Conservation (phyloP, 2,888 invertebrate species). For the Geophilus truncorum region DNA sequence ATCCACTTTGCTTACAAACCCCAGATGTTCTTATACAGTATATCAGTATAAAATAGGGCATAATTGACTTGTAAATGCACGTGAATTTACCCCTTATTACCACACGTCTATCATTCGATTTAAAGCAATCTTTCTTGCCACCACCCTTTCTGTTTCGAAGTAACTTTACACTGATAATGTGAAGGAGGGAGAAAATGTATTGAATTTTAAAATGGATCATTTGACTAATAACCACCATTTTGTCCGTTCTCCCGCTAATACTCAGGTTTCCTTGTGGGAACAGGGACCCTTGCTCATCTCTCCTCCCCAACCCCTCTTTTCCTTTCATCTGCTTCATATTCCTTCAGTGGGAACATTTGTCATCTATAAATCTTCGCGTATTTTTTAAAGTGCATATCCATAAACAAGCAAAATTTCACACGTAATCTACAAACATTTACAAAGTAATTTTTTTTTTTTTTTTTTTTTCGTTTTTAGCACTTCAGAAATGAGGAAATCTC, state of each 20-base stretch:
- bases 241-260: background rate
- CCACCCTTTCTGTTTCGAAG: background rate
- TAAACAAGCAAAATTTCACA: background rate
- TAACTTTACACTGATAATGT: background rate
- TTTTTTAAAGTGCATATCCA: no score
- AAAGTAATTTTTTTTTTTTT: no score
- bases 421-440: no score
- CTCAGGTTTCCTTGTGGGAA: background rate
- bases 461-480: background rate
- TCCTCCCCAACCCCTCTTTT: background rate
- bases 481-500: no score
- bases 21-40: no score
- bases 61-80: background rate
- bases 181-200: background rate
- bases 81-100: background rate
- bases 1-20: background rate
- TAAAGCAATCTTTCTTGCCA: background rate
- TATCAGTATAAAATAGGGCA: no score
- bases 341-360: background rate
- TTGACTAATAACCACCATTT: conserved; percentile 18
- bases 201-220: background rate
- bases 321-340: conserved; percentile 4
- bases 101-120: background rate
- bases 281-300: background rate
- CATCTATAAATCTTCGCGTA: background rate